A percentile compares a stretch with the other conserved stretches of the same genome.
phyloP scores from a whole-genome alignment of 2,797 vertebrate genomes.

The Melanotaenia parkinsoni region DNA sequence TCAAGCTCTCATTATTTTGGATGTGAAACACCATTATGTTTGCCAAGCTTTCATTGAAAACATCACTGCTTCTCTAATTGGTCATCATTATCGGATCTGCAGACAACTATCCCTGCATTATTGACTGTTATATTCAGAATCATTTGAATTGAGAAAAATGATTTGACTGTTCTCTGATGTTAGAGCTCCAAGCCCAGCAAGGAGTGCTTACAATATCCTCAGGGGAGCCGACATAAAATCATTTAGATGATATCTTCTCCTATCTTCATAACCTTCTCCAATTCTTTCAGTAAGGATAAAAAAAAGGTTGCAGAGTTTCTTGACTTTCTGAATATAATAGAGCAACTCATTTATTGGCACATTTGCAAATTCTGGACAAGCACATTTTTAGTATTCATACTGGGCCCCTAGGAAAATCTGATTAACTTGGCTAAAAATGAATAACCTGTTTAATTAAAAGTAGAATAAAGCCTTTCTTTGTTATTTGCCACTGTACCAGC shows the following conservation, averaged over 20 bases:
- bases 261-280: constrained; percentile 25
- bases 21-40: constrained; percentile 22
- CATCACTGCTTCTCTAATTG: constrained; percentile 50
- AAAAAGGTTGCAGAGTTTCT: constrained; percentile 14
- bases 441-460: too few species aligned
- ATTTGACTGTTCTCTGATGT: constrained; percentile 41
- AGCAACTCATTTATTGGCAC: constrained; percentile 1
- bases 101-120: constrained; percentile 44
- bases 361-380: neutral
- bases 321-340: constrained; percentile 22
- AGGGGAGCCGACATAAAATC: constrained; percentile 29
- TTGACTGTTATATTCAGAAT: constrained; percentile 41
- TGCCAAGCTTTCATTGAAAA: constrained; percentile 36
- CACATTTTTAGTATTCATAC: constrained; percentile 10
- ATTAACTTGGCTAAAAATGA: neutral
- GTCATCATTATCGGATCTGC: constrained; percentile 40
- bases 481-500: too few species aligned
- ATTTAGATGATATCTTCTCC: constrained; percentile 35
- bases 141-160: constrained; percentile 39
- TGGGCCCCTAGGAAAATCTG: neutral
- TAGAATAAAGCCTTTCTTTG: too few species aligned
- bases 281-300: constrained; percentile 13
- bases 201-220: constrained; percentile 12
- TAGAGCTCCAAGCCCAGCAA: constrained; percentile 16
- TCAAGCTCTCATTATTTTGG: constrained; percentile 27